A percentile compares a stretch with the other conserved stretches of the same genome.
phyloP scores from a whole-genome alignment of 2,888 invertebrate species.

The Tipula vernalis region DNA sequence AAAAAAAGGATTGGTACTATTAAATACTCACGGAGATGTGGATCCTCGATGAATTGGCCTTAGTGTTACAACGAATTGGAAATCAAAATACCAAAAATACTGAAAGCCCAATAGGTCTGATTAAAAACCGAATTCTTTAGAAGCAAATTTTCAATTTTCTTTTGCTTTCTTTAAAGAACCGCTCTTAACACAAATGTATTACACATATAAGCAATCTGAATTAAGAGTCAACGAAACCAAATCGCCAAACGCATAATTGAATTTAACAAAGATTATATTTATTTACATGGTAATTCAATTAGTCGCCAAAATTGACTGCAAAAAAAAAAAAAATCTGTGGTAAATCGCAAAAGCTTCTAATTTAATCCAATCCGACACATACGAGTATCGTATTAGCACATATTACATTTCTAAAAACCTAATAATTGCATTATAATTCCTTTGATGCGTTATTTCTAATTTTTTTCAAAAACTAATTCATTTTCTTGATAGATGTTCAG shows the following conservation, averaged over 20 bases:
- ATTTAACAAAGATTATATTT: neutral
- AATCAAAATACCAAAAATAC: too few relatives aligned
- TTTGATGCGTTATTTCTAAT: neutral
- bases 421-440: neutral
- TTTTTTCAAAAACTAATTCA: neutral
- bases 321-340: neutral
- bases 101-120: too few relatives aligned
- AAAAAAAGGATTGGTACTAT: too few relatives aligned
- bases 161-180: too few relatives aligned
- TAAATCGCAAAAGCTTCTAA: neutral
- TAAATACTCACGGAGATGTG: too few relatives aligned
- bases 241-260: neutral
- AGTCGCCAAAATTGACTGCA: neutral
- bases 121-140: too few relatives aligned
- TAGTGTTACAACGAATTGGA: too few relatives aligned
- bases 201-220: too few relatives aligned
- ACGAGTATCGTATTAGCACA: neutral
- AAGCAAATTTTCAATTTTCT: too few relatives aligned
- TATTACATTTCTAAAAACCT: neutral
- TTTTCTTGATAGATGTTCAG: neutral
- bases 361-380: neutral
- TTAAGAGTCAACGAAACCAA: too few relatives aligned
- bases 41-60: too few relatives aligned
- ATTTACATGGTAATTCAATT: neutral
- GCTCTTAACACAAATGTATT: too few relatives aligned